Percentiles rank a stretch among this genome's conserved stretches.
These are phyloP conservation scores for Idaea straminata DNA, from an alignment of 2,888 invertebrate genomes.

Conservation along the genomic window DNA sequence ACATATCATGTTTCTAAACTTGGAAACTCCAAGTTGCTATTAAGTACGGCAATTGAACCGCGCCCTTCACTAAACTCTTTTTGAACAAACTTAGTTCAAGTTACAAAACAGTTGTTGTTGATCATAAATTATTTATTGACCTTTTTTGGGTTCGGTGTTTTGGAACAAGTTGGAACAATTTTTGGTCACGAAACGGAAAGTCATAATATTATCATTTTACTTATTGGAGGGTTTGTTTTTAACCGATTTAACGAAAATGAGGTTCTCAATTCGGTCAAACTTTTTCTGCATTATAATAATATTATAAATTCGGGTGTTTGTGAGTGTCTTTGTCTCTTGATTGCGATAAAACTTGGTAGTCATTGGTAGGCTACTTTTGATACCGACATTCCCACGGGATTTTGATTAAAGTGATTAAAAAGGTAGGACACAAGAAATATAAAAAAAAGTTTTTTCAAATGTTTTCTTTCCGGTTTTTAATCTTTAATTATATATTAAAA, in stretches of 20 bases:
- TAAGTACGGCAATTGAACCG: background rate
- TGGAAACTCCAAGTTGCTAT: background rate
- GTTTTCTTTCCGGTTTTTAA: too few relatives aligned
- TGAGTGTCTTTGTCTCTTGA: too few relatives aligned
- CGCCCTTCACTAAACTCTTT: background rate
- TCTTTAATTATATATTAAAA: too few relatives aligned
- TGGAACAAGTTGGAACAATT: background rate
- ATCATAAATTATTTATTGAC: slow-evolving; percentile 1
- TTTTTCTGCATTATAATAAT: too few relatives aligned
- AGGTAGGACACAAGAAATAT: too few relatives aligned
- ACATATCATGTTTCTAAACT: background rate
- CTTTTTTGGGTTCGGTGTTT: background rate
- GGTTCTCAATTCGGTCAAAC: background rate
- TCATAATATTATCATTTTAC: background rate
- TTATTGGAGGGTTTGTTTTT: background rate
- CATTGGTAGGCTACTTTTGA: too few relatives aligned
- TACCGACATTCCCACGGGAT: too few relatives aligned
- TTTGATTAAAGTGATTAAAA: too few relatives aligned
- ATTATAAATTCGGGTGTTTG: too few relatives aligned
- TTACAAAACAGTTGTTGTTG: background rate
- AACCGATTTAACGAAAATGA: background rate
- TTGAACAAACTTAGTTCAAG: background rate
- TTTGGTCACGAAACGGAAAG: background rate
- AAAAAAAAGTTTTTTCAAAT: too few relatives aligned
- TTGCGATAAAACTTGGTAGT: too few relatives aligned